Evolutionary conservation across 2,797 vertebrate species (phyloP), one percentile per base, ranked within the genome.

Genomic region (Heteromormyrus szaboi): DNA sequence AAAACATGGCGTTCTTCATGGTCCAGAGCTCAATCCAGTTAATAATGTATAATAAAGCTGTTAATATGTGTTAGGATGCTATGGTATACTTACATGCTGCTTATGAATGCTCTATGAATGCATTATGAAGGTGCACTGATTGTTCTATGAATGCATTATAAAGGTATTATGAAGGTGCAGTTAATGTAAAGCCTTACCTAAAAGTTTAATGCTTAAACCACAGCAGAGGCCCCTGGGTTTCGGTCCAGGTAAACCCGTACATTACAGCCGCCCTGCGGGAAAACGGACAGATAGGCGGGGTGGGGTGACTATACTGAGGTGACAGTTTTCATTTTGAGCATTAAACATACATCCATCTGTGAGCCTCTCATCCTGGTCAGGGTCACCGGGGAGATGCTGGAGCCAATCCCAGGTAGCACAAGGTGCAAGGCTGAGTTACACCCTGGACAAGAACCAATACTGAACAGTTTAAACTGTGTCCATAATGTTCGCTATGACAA

Each of bases 11-110:
- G 86, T 93, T 93, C 90, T 92, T 92, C 92, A 48, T 62, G 1
- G 91, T 92, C 92, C 92, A 93, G 93, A 93, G 95, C 93, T 92
- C 93, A 90, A 93, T 94, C 93, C 94, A 94, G 95, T 59, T 59
- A 59, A 22, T 59, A 22, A 59, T 59, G 6, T 22, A 59, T 59
- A 59, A 59, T 59, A 59, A 59, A 59, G 54, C 54, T 59, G 19
- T 59, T 59, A 7, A 59, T 59, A 59, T 59, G 7, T 22, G 19
- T 59, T 59, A 59, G n/a, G 54, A 22, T 59, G 54, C 19, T 22
- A 59, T 22, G 19, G 54, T 22, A 59, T 22, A 8, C 56, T 59
- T 8, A 59, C 56, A 59, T 22, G n/a, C n/a, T 59, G 6, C 17
- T 56, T 56, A 56, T 56, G 17, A 56, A 56, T 56, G 53, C 53